phyloP scores from a whole-genome alignment of 2,888 invertebrate species.

The Brachynemurus nebulosus region DNA sequence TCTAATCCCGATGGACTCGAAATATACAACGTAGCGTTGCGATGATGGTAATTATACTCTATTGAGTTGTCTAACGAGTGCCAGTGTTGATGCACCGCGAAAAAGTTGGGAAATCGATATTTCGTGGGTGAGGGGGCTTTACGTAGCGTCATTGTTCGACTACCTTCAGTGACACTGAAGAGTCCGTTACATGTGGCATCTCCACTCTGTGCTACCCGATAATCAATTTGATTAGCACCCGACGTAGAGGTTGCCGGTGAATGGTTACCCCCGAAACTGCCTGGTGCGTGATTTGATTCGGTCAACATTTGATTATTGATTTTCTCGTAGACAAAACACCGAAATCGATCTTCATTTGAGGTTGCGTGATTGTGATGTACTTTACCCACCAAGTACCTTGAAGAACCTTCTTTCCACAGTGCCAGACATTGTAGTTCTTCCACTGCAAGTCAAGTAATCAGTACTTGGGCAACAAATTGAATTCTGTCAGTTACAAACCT shows the following conservation, averaged over 20 bases:
- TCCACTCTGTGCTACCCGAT: constrained; percentile 78
- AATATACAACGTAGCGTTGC: constrained; percentile 60
- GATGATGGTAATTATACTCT: constrained; percentile 74
- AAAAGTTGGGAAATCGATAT: constrained; percentile 80
- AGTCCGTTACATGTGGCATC: constrained; percentile 89
- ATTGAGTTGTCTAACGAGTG: constrained; percentile 77
- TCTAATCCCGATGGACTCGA: constrained; percentile 47
- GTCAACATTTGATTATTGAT: background rate
- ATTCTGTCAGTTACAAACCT: constrained; percentile 39
- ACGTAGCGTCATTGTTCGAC: constrained; percentile 67
- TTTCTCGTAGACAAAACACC: constrained; percentile 91
- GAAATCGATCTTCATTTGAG: constrained; percentile 82
- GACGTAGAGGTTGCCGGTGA: constrained; percentile 17
- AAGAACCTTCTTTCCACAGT: constrained; percentile 88
- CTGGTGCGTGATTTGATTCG: constrained; percentile 29
- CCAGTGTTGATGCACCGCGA: constrained; percentile 75
- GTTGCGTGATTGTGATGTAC: constrained; percentile 81
- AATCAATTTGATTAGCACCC: constrained; percentile 50
- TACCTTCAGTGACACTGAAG: constrained; percentile 78
- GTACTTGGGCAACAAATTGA: background rate
- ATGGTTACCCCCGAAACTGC: background rate
- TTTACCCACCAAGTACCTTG: constrained; percentile 79
- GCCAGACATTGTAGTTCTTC: constrained; percentile 85
- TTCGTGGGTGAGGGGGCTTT: constrained; percentile 58
- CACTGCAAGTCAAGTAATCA: constrained; percentile 40